Percentiles rank a stretch among this genome's conserved stretches.
Conservation (phyloP, 2,797 vertebrate genomes). For the Dryobates pubescens region DNA sequence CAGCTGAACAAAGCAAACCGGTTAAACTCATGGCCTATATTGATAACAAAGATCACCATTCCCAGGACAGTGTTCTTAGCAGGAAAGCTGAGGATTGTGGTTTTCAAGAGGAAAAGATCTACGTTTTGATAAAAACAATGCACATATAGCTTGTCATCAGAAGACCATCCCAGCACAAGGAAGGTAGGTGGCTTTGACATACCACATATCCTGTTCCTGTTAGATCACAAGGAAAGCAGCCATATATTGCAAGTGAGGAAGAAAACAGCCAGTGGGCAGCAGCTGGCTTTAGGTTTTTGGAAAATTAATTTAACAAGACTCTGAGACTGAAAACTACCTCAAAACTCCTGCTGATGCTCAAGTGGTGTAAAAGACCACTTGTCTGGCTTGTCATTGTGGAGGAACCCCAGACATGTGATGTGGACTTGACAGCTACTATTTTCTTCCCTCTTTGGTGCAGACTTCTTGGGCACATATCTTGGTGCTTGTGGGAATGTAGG, state of each 20-base stretch:
- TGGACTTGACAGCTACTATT: rapidly evolving
- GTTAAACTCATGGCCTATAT: not conserved
- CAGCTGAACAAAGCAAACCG: not conserved
- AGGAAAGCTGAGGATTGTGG: not conserved
- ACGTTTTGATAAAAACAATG: not conserved
- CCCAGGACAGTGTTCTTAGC: not conserved
- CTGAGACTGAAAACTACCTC: not conserved
- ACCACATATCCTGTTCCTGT: not conserved
- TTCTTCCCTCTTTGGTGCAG: not conserved
- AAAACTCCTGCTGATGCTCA: not conserved
- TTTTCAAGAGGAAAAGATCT: not conserved
- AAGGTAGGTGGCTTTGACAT: not conserved
- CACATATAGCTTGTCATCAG: not conserved
- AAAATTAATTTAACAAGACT: not conserved
- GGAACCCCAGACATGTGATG: not conserved
- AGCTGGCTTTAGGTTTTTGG: not conserved
- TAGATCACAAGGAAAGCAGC: not conserved
- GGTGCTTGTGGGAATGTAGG: not conserved
- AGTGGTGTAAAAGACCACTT: not conserved
- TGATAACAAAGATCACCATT: not conserved
- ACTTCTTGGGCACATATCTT: not conserved
- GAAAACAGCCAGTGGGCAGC: not conserved
- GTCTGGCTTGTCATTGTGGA: not conserved
- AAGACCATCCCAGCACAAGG: not conserved
- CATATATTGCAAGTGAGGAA: not conserved